These are phyloP conservation scores for Zeugodacus cucurbitae DNA, from an alignment of 1,140 invertebrate genomes.

Conservation along the genomic window DNA sequence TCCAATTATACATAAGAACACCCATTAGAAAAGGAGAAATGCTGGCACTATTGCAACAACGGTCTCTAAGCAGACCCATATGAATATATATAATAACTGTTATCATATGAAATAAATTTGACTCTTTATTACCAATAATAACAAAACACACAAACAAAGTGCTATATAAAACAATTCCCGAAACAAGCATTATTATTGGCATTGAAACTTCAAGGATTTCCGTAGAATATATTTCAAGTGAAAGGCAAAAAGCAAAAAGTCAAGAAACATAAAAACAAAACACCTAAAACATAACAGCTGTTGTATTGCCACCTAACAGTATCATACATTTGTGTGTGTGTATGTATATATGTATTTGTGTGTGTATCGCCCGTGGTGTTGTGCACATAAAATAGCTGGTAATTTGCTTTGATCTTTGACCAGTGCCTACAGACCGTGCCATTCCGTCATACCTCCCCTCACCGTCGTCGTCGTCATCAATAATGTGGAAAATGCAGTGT, in stretches of 20 bases:
- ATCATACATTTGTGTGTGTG: background rate
- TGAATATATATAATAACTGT: too few relatives aligned
- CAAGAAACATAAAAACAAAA: background rate
- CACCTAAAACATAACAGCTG: background rate
- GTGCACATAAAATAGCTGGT: slow-evolving; percentile 9
- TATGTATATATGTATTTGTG: background rate
- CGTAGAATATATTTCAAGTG: background rate
- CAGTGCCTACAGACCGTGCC: background rate
- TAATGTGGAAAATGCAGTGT: background rate
- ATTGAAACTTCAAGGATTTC: background rate
- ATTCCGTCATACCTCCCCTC: background rate
- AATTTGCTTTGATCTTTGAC: slow-evolving; percentile 17
- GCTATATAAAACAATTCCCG: background rate
- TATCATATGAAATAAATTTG: too few relatives aligned
- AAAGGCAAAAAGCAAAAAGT: background rate
- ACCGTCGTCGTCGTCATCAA: background rate
- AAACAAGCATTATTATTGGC: background rate
- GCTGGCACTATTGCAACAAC: too few relatives aligned
- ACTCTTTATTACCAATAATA: too few relatives aligned
- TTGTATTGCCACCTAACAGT: background rate
- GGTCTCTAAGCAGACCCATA: too few relatives aligned
- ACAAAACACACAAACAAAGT: background rate
- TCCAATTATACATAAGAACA: too few relatives aligned
- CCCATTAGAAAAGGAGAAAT: too few relatives aligned
- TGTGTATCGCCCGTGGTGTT: background rate